A percentile compares a stretch with the other conserved stretches of the same genome.
Evolutionary conservation across 2,113 vertebrate species (phyloP).

Genomic region (Megaceryle torquata): DNA sequence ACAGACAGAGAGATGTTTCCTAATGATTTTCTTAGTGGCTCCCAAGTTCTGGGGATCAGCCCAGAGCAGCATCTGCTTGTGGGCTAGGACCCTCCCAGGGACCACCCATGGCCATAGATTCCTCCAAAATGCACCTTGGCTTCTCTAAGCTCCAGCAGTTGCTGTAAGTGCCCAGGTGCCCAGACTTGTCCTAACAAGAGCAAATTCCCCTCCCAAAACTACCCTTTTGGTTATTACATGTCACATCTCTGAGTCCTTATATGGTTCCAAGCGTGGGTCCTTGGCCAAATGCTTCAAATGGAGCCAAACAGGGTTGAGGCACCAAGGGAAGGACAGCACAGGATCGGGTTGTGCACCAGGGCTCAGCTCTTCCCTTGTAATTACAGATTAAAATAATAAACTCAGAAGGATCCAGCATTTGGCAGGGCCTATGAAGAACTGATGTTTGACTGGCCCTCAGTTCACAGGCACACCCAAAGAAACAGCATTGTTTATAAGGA

Average conservation of each 20-base stretch:
- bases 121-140: neutral
- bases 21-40: neutral
- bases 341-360: neutral
- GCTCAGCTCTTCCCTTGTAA: slow-evolving; percentile 3
- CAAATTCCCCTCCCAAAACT: neutral
- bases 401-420: neutral
- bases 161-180: neutral
- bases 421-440: neutral
- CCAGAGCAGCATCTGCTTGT: neutral
- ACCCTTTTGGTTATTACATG: neutral
- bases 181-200: neutral
- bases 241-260: neutral
- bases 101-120: neutral
- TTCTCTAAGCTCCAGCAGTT: neutral
- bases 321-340: neutral
- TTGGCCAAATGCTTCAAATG: neutral
- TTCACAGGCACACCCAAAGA: slow-evolving; percentile 57
- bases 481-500: slow-evolving; percentile 56
- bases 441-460: slow-evolving; percentile 2
- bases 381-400: slow-evolving; percentile 48
- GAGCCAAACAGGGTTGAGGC: neutral
- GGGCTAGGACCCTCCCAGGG: neutral
- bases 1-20: neutral
- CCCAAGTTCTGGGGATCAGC: neutral
- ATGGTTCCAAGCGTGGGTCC: neutral